A percentile compares a stretch with the other conserved stretches of the same genome.
Conservation (phyloP, 1,140 invertebrate genomes). For the Temnothorax nylanderi region DNA sequence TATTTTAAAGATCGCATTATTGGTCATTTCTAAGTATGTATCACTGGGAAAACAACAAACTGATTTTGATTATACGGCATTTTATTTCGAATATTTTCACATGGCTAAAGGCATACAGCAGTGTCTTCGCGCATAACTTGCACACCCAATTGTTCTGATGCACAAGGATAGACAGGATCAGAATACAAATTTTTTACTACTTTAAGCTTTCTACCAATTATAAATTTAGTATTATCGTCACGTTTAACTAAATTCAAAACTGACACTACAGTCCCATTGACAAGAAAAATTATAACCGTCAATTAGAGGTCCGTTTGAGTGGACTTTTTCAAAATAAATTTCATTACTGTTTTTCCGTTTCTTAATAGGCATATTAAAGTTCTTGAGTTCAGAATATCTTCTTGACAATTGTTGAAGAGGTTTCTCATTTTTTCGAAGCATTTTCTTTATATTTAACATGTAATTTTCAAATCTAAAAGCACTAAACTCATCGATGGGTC, state of each 20-base stretch:
- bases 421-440: slow-evolving; percentile 20
- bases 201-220: not conserved
- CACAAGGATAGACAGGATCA: not conserved
- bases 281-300: not conserved
- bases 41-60: not conserved
- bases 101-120: not conserved
- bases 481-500: not conserved
- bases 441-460: slow-evolving; percentile 9
- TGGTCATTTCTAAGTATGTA: slow-evolving; percentile 1
- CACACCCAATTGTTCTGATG: not conserved
- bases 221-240: not conserved
- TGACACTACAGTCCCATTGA: slow-evolving; percentile 1
- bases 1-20: not conserved
- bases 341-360: not conserved
- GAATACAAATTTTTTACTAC: slow-evolving; percentile 7
- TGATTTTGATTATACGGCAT: not conserved
- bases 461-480: slow-evolving; percentile 26
- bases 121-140: slow-evolving; percentile 5
- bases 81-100: slow-evolving; percentile 5
- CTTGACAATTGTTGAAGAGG: slow-evolving; percentile 15
- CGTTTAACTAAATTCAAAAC: slow-evolving; percentile 16
- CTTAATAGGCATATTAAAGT: not conserved
- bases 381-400: not conserved
- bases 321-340: not conserved
- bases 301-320: not conserved